Evolutionary conservation across 2,888 invertebrate species (phyloP), one percentile per base, ranked within the genome.

Genomic region (Stegana nigrithorax): DNA sequence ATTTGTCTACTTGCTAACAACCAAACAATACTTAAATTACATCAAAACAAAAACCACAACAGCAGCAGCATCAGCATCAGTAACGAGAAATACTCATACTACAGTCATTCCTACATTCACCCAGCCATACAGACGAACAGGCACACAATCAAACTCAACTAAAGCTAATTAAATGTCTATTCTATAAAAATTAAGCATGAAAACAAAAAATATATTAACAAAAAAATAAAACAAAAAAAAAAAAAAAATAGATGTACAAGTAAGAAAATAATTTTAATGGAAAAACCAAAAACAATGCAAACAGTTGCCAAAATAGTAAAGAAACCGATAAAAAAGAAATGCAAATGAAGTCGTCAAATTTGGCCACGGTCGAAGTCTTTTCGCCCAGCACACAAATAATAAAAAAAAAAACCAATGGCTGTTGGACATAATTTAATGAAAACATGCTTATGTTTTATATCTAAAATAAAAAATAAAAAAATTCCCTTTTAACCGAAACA

Each of bases 91-190:
- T n/a, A n/a, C n/a, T n/a, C n/a, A n/a, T n/a, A n/a, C n/a, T n/a
- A n/a, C n/a, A n/a, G n/a, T n/a, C n/a, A n/a, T n/a, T n/a, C n/a
- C n/a, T n/a, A n/a, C n/a, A n/a, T n/a, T n/a, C n/a, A n/a, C n/a
- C n/a, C n/a, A n/a, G n/a, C n/a, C n/a, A n/a, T n/a, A n/a, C n/a
- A n/a, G n/a, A n/a, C n/a, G n/a, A n/a, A n/a, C n/a, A n/a, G n/a
- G n/a, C n/a, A n/a, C n/a, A 60, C 56, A 45, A 27, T 17, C 45
- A 21, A 14, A 32, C 36, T 44, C 39, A 67, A 59, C 62, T 62
- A 67, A 62, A 64, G 66, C 73, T 75, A 77, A 73, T 77, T 79
- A 68, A 79, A 75, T 75, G 75, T 75, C 78, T 75, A 75, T 68
- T 66, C 63, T 60, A 59, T 23, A 29, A 59, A 29, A 50, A 50